These are phyloP conservation scores for Cynopterus brachyotis DNA, from an alignment of 2,113 vertebrate species.

Conservation along the genomic window DNA sequence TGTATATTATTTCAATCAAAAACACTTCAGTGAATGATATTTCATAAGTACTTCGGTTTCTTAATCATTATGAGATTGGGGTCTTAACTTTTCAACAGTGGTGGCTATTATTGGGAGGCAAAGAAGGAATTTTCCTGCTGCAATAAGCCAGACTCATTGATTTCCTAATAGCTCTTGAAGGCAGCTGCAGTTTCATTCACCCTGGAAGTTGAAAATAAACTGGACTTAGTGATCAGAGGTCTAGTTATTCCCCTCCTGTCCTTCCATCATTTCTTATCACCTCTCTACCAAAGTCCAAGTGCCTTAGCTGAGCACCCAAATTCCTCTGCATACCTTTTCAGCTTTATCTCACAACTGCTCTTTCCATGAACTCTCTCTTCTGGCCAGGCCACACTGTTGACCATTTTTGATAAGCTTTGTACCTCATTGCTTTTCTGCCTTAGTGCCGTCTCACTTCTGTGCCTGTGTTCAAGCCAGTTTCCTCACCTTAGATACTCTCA, in stretches of 20 bases:
- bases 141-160: neutral
- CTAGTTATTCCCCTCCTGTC: neutral
- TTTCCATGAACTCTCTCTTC: neutral
- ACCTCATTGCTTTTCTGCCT: neutral
- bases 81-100: neutral
- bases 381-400: accelerated
- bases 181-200: neutral
- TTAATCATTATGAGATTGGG: slow-evolving; percentile 40
- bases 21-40: neutral
- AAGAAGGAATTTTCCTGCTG: neutral
- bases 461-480: neutral
- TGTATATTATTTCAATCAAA: neutral
- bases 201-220: neutral
- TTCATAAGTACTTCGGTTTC: neutral
- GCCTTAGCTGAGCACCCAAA: neutral
- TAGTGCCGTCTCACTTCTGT: neutral
- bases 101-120: accelerated
- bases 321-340: neutral
- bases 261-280: accelerated
- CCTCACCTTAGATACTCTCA: neutral
- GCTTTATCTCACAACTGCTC: neutral
- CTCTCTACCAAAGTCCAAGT: neutral
- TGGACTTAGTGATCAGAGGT: neutral
- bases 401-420: neutral
- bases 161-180: neutral